Base-by-base conservation (phyloP, 2,888 invertebrate species). In the Theristus sp. region DNA sequence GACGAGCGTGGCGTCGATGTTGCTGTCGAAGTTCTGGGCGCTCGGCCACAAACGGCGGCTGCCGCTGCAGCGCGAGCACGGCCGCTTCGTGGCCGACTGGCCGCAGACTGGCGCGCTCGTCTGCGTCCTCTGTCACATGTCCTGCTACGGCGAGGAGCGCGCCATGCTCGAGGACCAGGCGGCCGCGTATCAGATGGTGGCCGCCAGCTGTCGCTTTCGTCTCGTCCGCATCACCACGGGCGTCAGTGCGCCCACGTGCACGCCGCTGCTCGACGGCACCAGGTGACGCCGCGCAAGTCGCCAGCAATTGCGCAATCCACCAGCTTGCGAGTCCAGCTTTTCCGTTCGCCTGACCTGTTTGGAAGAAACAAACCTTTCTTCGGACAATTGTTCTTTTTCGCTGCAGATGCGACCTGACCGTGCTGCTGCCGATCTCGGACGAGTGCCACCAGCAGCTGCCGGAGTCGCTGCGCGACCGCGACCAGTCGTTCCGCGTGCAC, bases 121-220 rank as follows among this genome's bases (percentile, higher is more conserved):
- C 49, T 17, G 13, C 3, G 6, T 49, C 3, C 3, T n/a, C 3
- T 10, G 49, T n/a, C 49, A 49, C n/a, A 49, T 49, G 49, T 49
- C 49, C 3, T 49, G 49, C 24, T 49, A 49, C 24, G 49, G 49
- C n/a, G 82, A 84, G 57, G 93, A 93, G 77, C 84, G 85, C 61
- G 87, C 87, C 64, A 91, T 93, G 89, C 85, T 91, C 83, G 89
- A 90, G 59, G 94, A 94, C 73, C 89, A 91, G 89, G 84, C 86
- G 10, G 85, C 91, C 0, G 91, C 89, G 0, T 83, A 91, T 1
- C 26, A n/a, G 13, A 2, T 30, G 22, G 26, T 63, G 1, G 2
- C 22, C 22, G 6, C 6, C 22, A 31, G 1, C 24, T 60, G 58
- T 58, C 30, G 38, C 2, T 61, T 62, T 27, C 61, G 61, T 20